Conservation (phyloP, 2,797 vertebrate genomes). For the Hippoglossus hippoglossus region DNA sequence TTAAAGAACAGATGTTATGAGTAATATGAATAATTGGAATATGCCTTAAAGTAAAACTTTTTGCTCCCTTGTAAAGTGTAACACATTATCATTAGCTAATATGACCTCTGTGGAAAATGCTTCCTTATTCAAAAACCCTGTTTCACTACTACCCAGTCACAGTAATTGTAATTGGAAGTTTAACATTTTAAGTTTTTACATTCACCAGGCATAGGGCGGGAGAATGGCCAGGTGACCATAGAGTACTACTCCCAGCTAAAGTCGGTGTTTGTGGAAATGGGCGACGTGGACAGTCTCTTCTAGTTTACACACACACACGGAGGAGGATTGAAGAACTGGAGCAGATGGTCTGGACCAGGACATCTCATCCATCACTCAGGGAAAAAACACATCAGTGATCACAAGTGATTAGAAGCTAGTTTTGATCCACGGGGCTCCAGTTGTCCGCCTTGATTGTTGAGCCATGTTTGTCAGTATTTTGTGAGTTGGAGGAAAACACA, state of each 20-base stretch:
- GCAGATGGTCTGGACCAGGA: constrained; percentile 5
- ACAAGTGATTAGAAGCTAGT: neutral
- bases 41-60: too few species aligned
- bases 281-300: constrained; percentile 92
- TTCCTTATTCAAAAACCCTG: neutral
- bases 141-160: neutral
- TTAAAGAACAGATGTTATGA: too few species aligned
- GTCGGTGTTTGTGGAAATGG: constrained; percentile 97
- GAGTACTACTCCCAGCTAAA: constrained; percentile 96
- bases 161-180: neutral
- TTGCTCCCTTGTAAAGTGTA: too few species aligned
- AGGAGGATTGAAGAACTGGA: neutral
- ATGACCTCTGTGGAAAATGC: neutral
- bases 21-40: too few species aligned
- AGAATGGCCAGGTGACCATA: constrained; percentile 93
- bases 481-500: neutral
- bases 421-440: neutral
- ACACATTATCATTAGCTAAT: neutral
- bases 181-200: neutral
- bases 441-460: neutral
- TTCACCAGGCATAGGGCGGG: constrained; percentile 93
- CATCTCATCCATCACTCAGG: constrained; percentile 3
- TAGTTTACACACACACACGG: constrained; percentile 58
- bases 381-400: neutral
- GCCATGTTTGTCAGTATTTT: neutral